Evolutionary conservation across 2,888 invertebrate species (phyloP), one percentile per base, ranked within the genome.

Genomic region (Mythimna impura): DNA sequence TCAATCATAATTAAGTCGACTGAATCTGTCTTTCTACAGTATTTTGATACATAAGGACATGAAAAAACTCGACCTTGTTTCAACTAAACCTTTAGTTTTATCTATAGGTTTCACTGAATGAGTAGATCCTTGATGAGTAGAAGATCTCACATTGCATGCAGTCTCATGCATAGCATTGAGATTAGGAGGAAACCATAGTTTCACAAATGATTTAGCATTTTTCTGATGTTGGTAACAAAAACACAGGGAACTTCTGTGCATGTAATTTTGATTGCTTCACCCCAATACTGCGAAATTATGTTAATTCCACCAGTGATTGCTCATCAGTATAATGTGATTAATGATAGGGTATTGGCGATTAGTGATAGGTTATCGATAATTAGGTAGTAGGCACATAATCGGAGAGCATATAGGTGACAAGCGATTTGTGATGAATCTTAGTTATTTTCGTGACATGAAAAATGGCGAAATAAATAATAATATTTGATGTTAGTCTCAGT

Each of bases 291-390:
- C 3, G 17, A 43, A 66, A 66, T 66, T 30, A 17, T 43, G n/a
- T 30, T 30, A 70, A 55, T 70, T 43, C 55, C 34, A 43, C 20
- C 55, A 55, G 55, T 14, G 22, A 55, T 34, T 34, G 66, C 57
- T 58, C 71, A 71, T 50, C 50, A 40, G 58, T 30, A 50, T 36
- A 50, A 71, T 71, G 68, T 50, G 68, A 47, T 70, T 57, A 47
- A 47, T 57, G 55, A 64, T 65, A 54, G 54, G 30, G 22, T 65
- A 70, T 43, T 63, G 52, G 36, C 52, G 52, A 69, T 69, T 65
- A 69, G 54, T 65, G 69, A 70, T 70, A 70, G 70, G 67, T 25
- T 70, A 66, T 71, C 70, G 3, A 57, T 25, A 30, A 57, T 8
- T 54, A 54, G 65, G 64, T 54, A 47, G 47, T 52, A 64, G 34